phyloP scores from a whole-genome alignment of 1,140 invertebrate species.

The Zaprionus davidi region DNA sequence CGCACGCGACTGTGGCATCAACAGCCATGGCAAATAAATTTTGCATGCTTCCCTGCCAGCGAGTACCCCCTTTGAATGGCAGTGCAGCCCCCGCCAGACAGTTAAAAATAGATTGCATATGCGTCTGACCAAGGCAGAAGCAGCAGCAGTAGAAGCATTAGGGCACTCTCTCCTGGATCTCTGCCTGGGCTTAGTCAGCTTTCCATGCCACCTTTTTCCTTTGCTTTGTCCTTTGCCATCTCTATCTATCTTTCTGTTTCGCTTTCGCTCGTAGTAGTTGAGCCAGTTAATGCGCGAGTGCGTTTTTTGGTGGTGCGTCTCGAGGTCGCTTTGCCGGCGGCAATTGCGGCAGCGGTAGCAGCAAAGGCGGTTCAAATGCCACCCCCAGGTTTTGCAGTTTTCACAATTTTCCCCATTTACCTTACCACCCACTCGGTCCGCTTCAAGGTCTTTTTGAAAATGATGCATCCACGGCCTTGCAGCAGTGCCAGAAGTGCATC shows the following conservation, averaged over 20 bases:
- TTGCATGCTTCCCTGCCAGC: slow-evolving; percentile 58
- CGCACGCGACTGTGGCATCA: slow-evolving; percentile 60
- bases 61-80: not conserved
- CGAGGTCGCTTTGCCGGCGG: slow-evolving; percentile 30
- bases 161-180: slow-evolving; percentile 19
- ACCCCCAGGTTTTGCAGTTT: slow-evolving; percentile 20
- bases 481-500: slow-evolving; percentile 33
- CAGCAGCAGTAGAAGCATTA: slow-evolving; percentile 26
- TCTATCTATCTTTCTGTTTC: not conserved
- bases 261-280: not conserved
- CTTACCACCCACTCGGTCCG: slow-evolving; percentile 10
- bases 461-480: slow-evolving; percentile 38
- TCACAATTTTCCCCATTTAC: slow-evolving; percentile 34
- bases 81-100: slow-evolving; percentile 51
- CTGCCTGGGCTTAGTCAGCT: slow-evolving; percentile 43
- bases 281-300: slow-evolving; percentile 22
- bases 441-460: slow-evolving; percentile 46
- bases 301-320: slow-evolving; percentile 53
- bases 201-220: not conserved
- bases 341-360: not conserved
- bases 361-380: slow-evolving; percentile 13
- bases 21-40: slow-evolving; percentile 75
- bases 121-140: slow-evolving; percentile 49
- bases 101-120: slow-evolving; percentile 72
- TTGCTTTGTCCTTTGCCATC: not conserved